A percentile compares a stretch with the other conserved stretches of the same genome.
Evolutionary conservation across 2,797 vertebrate genomes (phyloP).

Genomic region (Trematomus bernacchii): DNA sequence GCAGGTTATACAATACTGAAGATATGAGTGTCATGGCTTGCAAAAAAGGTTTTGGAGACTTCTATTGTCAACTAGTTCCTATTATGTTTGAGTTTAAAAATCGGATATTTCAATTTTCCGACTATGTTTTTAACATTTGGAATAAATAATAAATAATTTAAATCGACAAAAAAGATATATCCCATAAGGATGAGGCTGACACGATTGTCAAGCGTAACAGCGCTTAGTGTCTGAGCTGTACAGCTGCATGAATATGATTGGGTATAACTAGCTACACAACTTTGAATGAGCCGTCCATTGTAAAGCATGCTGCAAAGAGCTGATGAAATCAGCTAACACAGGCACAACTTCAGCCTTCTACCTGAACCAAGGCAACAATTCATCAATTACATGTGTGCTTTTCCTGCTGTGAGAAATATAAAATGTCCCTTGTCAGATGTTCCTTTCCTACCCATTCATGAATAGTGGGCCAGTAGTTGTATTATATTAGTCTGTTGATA

Average conservation of each 20-base stretch:
- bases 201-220: not conserved
- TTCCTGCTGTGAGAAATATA: not conserved
- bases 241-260: slow-evolving; percentile 7
- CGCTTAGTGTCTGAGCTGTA: not conserved
- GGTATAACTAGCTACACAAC: not conserved
- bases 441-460: too few relatives aligned
- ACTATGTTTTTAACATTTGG: too few relatives aligned
- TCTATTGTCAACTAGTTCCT: too few relatives aligned
- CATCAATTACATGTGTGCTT: slow-evolving; percentile 4
- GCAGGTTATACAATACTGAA: too few relatives aligned
- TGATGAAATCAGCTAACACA: not conserved
- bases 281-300: not conserved
- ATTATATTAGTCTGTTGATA: too few relatives aligned
- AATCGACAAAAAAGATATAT: not conserved
- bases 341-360: not conserved
- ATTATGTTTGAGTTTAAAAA: too few relatives aligned
- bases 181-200: not conserved
- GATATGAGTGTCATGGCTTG: too few relatives aligned
- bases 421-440: slow-evolving; percentile 9
- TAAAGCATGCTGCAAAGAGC: too few relatives aligned
- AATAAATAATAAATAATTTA: not conserved
- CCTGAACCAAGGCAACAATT: not conserved
- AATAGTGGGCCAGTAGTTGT: too few relatives aligned
- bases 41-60: too few relatives aligned
- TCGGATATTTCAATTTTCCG: too few relatives aligned